Base-by-base conservation (phyloP, 2,888 invertebrate genomes). In the Coenonympha glycerion region DNA sequence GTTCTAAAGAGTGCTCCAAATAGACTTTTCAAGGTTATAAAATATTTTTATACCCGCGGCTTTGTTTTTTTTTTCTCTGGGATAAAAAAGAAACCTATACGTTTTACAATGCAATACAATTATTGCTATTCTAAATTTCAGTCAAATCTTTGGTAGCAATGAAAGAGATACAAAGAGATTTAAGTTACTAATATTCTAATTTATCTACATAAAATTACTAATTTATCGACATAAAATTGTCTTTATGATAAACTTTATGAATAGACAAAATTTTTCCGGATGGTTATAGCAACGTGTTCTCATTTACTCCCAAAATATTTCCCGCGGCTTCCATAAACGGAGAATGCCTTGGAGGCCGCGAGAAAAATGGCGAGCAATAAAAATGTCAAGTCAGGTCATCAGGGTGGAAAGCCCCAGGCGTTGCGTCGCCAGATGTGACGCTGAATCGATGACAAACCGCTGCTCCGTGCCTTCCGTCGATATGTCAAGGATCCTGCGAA, bases 331-430 rank as follows among this genome's bases (percentile, higher is more conserved):
- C 73, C 70, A 74, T 69, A 75, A 78, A 67, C 72, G 68, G 63
- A 60, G 73, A 77, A 80, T 77, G 79, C 81, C 84, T 85, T 63
- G 62, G 83, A 84, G 85, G 84, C 78, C 76, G 62, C 67, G 71
- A 73, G 68, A 83, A 84, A 84, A 86, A 86, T 87, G 78, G 82
- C 69, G 65, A 66, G 83, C 81, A 84, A 86, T 86, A 87, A 87
- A 86, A 85, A 85, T 86, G 85, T 85, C 87, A 86, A 84, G 85
- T 86, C 84, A 85, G 85, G 87, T 86, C 87, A 86, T 87, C 86
- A 86, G 81, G 80, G 81, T 77, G 78, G 78, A 82, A 83, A 80
- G 81, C 85, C 76, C 73, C 78, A 73, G 78, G 85, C 86, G 78
- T 84, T 84, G 80, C 76, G 78, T 79, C 80, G 81, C 86, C 86